These are phyloP conservation scores for Pristionchus exspectatus DNA, from an alignment of 2,888 invertebrate species.

Conservation along the genomic window DNA sequence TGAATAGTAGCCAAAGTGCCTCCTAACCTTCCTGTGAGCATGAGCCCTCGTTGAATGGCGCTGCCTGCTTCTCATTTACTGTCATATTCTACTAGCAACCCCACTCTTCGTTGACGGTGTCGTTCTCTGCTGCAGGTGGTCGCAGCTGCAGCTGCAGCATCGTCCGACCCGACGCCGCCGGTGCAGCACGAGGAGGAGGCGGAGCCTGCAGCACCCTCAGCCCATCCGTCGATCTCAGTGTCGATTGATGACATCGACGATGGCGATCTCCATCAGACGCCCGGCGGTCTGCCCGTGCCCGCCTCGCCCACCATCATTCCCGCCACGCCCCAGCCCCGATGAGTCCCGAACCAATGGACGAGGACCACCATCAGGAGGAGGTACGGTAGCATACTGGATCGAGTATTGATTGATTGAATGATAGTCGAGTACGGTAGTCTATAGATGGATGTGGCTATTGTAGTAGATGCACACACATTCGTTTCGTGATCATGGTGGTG, in stretches of 20 bases:
- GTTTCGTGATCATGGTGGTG: neutral
- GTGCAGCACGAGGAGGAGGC: constrained; percentile 1
- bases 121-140: neutral
- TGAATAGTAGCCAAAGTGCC: neutral
- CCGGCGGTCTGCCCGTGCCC: constrained; percentile 44
- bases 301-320: constrained; percentile 51
- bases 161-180: neutral
- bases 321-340: constrained; percentile 52
- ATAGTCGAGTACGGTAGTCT: neutral
- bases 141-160: neutral
- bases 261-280: neutral
- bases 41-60: neutral
- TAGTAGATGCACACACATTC: neutral
- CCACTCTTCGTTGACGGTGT: constrained; percentile 26
- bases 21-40: neutral
- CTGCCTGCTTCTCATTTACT: neutral
- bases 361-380: neutral
- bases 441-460: neutral
- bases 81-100: neutral
- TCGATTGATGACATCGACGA: neutral
- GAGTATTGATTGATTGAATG: constrained; percentile 6
- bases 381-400: neutral
- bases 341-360: constrained; percentile 35
- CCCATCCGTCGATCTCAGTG: neutral
- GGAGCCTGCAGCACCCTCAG: neutral